These are phyloP conservation scores for Alectoris magna DNA, from an alignment of 2,797 vertebrate species.

Conservation along the genomic window DNA sequence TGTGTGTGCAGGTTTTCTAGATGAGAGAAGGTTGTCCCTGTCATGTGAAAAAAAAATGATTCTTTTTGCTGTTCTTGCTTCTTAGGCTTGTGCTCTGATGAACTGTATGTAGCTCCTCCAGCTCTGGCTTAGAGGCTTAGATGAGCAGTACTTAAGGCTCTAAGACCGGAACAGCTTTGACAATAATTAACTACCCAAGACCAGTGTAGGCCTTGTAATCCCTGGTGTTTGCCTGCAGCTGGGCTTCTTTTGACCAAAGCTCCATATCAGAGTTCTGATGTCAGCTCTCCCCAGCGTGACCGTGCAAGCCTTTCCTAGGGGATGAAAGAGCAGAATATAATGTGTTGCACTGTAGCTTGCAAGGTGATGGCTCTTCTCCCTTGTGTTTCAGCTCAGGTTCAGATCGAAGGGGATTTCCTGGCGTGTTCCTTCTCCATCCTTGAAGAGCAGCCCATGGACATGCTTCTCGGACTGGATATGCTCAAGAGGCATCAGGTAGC, in stretches of 20 bases:
- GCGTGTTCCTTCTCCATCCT: conserved; percentile 98
- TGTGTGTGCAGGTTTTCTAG: background rate
- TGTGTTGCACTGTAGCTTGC: background rate
- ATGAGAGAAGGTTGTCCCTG: background rate
- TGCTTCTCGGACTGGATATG: conserved; percentile 98
- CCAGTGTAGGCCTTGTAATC: background rate
- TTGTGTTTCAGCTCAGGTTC: conserved; percentile 91
- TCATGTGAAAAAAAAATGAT: background rate
- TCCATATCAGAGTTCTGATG: background rate
- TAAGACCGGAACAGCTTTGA: background rate
- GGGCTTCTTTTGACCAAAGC: background rate
- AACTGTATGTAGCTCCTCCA: background rate
- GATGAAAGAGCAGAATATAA: background rate
- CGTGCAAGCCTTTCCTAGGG: background rate
- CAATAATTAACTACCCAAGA: background rate
- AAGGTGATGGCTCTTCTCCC: background rate
- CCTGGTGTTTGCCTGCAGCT: background rate
- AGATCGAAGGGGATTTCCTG: conserved; percentile 97
- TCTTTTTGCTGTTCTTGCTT: background rate
- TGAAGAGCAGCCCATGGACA: conserved; percentile 99
- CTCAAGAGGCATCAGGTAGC: conserved; percentile 98
- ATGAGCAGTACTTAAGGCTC: background rate
- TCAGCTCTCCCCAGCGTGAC: background rate
- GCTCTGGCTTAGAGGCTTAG: background rate
- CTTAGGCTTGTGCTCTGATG: background rate